Percentiles rank a stretch among this genome's conserved stretches.
Evolutionary conservation across 2,888 invertebrate genomes (phyloP).

Genomic region (Drosophila parthenogenetica): DNA sequence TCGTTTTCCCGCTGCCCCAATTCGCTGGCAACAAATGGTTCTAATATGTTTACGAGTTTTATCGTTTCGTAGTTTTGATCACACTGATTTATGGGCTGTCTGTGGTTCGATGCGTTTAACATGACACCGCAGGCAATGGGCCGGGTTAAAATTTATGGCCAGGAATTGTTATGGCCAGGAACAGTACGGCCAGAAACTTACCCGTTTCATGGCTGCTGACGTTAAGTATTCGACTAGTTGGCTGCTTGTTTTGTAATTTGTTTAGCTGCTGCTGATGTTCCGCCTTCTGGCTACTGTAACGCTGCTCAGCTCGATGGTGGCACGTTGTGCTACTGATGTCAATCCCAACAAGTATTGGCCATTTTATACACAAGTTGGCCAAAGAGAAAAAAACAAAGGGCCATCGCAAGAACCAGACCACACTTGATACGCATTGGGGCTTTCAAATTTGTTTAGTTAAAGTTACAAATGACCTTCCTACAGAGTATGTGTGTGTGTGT

Average conservation of each 20-base stretch:
- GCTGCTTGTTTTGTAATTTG: slow-evolving; percentile 46
- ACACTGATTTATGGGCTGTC: slow-evolving; percentile 57
- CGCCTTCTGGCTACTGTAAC: slow-evolving; percentile 25
- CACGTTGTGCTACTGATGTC: slow-evolving; percentile 64
- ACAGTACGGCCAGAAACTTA: slow-evolving; percentile 37
- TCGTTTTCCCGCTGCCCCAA: neutral
- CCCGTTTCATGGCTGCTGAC: slow-evolving; percentile 72
- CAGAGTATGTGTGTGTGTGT: too few species aligned
- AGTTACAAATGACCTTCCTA: slow-evolving; percentile 80
- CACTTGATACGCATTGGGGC: slow-evolving; percentile 71
- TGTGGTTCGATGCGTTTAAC: slow-evolving; percentile 44
- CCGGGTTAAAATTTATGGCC: slow-evolving; percentile 55
- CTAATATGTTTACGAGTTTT: slow-evolving; percentile 51
- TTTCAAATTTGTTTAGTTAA: slow-evolving; percentile 81
- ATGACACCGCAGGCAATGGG: slow-evolving; percentile 42
- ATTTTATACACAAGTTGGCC: slow-evolving; percentile 61
- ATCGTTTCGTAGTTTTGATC: slow-evolving; percentile 56
- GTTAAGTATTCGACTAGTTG: slow-evolving; percentile 66
- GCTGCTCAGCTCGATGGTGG: slow-evolving; percentile 40
- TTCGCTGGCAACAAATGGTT: slow-evolving; percentile 38
- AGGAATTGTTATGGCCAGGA: slow-evolving; percentile 9
- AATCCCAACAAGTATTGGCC: slow-evolving; percentile 27
- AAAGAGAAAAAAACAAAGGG: slow-evolving; percentile 20
- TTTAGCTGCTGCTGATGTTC: slow-evolving; percentile 38
- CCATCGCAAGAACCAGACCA: slow-evolving; percentile 62